Evolutionary conservation across 2,113 vertebrate species (phyloP).

Genomic region (Pteruthius melanotis): DNA sequence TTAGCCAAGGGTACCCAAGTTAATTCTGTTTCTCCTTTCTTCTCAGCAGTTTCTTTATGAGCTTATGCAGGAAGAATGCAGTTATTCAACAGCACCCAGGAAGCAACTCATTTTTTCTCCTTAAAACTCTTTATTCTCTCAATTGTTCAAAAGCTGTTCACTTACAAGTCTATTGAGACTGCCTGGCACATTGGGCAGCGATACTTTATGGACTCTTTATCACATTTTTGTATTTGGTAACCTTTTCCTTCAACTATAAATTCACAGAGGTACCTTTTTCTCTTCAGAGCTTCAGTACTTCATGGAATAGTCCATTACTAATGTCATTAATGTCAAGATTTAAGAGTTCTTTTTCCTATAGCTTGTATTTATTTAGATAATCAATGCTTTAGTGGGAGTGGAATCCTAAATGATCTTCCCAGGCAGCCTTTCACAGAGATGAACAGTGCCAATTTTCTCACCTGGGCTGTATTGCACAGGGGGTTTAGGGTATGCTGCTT

Average conservation of each 20-base stretch:
- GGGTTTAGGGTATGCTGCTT: not conserved
- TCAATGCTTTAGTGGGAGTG: not conserved
- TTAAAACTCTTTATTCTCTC: not conserved
- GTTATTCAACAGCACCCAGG: not conserved
- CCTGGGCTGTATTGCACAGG: not conserved
- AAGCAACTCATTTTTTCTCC: not conserved
- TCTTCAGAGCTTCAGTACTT: not conserved
- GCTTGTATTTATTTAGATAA: not conserved
- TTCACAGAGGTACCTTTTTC: not conserved
- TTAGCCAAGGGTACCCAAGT: not conserved
- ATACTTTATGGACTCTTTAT: not conserved
- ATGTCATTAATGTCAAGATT: not conserved
- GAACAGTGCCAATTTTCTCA: not conserved
- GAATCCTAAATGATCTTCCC: not conserved
- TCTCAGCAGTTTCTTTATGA: not conserved
- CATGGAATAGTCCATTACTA: not conserved
- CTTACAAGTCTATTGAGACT: not conserved
- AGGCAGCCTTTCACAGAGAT: not conserved
- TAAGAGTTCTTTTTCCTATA: not conserved
- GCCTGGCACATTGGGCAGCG: not conserved
- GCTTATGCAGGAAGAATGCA: not conserved
- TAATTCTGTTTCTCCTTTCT: constrained; percentile 13
- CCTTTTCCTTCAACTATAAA: not conserved
- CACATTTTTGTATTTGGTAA: not conserved
- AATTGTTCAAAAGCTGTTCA: not conserved